Evolutionary conservation across 2,797 vertebrate species (phyloP), one percentile per base, ranked within the genome.

Genomic region (Prionace glauca): DNA sequence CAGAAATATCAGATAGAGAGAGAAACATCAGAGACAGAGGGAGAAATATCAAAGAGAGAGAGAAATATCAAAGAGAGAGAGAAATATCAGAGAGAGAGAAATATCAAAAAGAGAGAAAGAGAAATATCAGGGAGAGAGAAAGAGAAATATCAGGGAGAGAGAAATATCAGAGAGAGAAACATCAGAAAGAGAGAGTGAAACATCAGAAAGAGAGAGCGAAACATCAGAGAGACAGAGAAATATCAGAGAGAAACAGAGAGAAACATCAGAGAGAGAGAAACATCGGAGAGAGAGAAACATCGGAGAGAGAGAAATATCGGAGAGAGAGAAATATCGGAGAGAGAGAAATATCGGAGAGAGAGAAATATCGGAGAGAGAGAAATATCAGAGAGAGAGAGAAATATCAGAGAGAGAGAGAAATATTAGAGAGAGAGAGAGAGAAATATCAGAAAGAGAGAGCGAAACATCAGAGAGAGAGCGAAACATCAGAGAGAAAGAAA

Each of bases 1-100:
- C 11, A 16, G 32, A 36, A 14, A 36, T 12, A 11, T 7, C 10
- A n/a, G 0, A 7, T 0, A n/a, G 0, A 7, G 14, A 7, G n/a
- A 20, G 81, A 22, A 4, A 41, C 16, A 0, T 20, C 36, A 18
- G 14, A 20, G 8, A 22, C 22, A 20, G 16, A 71, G 32, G 0
- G 2, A 32, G 12, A 9, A n/a, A 9, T 11, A n/a, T 32, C 1
- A n/a, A 10, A 77, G 12, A 1, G 10, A 74, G 10, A 14, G 69
- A 16, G n/a, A 3, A 77, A 32, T 11, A 11, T 8, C 41, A 50
- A 22, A n/a, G n/a, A n/a, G n/a, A 22, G 1, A 32, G 14, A 32
- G 12, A 9, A n/a, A 9, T 11, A n/a, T 32, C 1, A n/a, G 2
- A n/a, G 12, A 1, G 10, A 74, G 10, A n/a, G n/a, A 3, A n/a